Evolutionary conservation across 2,113 vertebrate species (phyloP).

Genomic region (Lota lota): DNA sequence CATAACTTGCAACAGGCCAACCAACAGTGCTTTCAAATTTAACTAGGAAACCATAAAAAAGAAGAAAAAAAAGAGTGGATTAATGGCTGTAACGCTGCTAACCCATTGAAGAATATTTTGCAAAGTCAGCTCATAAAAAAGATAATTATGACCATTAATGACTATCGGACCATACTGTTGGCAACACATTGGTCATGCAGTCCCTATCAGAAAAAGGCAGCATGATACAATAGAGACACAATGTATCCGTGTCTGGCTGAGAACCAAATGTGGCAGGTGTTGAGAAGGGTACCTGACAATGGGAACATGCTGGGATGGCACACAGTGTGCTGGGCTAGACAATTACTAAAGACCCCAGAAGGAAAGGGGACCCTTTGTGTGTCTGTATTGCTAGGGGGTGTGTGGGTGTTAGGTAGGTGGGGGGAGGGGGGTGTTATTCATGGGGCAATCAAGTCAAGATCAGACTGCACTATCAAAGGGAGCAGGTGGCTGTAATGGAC

Average conservation of each 20-base stretch:
- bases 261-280: constrained; percentile 34
- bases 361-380: constrained; percentile 17
- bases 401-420: too few species aligned
- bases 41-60: not conserved
- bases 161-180: constrained; percentile 50
- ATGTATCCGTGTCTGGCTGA: too few species aligned
- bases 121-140: constrained; percentile 41
- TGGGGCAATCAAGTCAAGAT: constrained; percentile 35
- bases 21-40: not conserved
- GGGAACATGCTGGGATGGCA: constrained; percentile 22
- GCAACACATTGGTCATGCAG: constrained; percentile 44
- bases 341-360: constrained; percentile 49
- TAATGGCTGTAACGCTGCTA: constrained; percentile 17
- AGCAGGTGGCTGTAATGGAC: constrained; percentile 51
- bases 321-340: constrained; percentile 4
- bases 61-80: constrained; percentile 26
- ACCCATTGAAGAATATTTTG: constrained; percentile 48
- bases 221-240: constrained; percentile 20
- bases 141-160: constrained; percentile 49
- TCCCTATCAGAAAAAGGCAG: constrained; percentile 54
- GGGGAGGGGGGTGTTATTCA: too few species aligned
- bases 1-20: not conserved
- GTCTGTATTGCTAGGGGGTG: not conserved
- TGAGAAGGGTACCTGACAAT: constrained; percentile 33
- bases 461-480: constrained; percentile 38